These are phyloP conservation scores for Noctua fimbriata DNA, from an alignment of 2,888 invertebrate species.

Conservation along the genomic window DNA sequence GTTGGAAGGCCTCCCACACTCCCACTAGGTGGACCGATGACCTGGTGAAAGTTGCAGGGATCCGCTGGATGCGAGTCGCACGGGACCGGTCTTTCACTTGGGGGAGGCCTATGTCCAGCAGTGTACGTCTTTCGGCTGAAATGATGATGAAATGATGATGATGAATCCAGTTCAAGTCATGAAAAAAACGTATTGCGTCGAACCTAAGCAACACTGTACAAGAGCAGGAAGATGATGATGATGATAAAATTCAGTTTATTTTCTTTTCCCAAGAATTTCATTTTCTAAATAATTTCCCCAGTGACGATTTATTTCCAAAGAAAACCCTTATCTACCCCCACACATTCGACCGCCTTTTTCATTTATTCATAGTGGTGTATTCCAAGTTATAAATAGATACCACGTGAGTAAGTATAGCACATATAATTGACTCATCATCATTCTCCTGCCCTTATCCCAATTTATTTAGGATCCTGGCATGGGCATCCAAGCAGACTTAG, in stretches of 20 bases:
- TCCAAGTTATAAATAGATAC: constrained; percentile 17
- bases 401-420: not conserved
- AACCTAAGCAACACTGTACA: not conserved
- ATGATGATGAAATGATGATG: too few species aligned
- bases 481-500: too few species aligned
- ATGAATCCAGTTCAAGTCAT: not conserved
- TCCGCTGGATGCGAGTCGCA: too few species aligned
- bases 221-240: not conserved
- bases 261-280: not conserved
- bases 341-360: not conserved
- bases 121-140: too few species aligned
- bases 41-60: too few species aligned
- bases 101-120: too few species aligned
- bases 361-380: constrained; percentile 7
- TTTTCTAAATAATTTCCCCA: not conserved
- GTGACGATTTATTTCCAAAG: not conserved
- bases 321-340: not conserved
- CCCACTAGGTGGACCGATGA: too few species aligned
- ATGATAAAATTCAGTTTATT: not conserved
- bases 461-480: too few species aligned
- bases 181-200: not conserved
- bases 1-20: too few species aligned
- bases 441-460: too few species aligned
- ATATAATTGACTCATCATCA: not conserved
- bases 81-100: too few species aligned